Evolutionary conservation across 2,797 vertebrate species (phyloP).

Genomic region (Cygnus olor): DNA sequence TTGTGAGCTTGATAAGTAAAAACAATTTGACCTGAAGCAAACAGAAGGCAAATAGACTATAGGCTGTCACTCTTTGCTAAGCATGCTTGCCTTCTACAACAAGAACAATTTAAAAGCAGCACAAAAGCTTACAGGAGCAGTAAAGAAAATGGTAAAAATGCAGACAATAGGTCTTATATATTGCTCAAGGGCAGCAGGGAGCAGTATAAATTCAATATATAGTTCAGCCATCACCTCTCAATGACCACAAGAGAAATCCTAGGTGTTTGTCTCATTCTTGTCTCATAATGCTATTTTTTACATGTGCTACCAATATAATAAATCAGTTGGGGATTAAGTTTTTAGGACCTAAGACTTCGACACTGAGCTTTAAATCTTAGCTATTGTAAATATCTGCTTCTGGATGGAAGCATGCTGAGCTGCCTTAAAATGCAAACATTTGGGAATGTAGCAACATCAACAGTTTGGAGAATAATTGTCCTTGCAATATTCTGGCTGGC

Average conservation of each 20-base stretch:
- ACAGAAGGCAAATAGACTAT: neutral
- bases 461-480: neutral
- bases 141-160: neutral
- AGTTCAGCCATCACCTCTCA: neutral
- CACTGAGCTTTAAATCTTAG: neutral
- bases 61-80: neutral
- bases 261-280: neutral
- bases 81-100: neutral
- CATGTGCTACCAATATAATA: neutral
- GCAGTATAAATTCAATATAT: neutral
- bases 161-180: accelerated
- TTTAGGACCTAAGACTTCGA: neutral
- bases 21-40: neutral
- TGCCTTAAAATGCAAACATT: neutral
- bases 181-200: neutral
- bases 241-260: neutral
- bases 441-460: neutral
- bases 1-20: neutral
- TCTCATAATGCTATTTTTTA: neutral
- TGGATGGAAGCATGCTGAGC: neutral
- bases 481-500: neutral
- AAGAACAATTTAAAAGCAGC: neutral
- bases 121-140: neutral
- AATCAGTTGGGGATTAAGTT: neutral
- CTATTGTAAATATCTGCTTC: neutral